These are phyloP conservation scores for Ligdia adustata DNA, from an alignment of 2,888 invertebrate genomes.

Conservation along the genomic window DNA sequence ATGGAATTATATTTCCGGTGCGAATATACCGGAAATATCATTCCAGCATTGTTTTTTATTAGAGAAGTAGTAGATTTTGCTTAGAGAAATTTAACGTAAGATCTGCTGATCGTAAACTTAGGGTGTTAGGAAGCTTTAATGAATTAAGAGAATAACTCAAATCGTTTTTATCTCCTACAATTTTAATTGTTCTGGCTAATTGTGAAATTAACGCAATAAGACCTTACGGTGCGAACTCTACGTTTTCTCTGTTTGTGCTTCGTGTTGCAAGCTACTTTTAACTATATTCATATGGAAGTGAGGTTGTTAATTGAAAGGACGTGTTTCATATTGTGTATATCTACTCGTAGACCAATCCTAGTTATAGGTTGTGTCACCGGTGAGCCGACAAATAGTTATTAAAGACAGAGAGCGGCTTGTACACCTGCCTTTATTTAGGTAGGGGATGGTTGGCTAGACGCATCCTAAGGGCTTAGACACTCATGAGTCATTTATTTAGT, in stretches of 20 bases:
- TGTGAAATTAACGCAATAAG: no score
- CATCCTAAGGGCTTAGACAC: constrained; percentile 4
- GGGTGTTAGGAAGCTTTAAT: no score
- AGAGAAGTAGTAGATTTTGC: no score
- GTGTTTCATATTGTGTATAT: background rate
- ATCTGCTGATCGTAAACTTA: no score
- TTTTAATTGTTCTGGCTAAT: no score
- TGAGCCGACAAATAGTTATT: constrained; percentile 30
- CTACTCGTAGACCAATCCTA: background rate
- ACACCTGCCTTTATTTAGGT: constrained; percentile 33
- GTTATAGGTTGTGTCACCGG: background rate
- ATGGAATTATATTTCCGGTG: constrained; percentile 2
- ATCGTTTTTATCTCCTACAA: no score
- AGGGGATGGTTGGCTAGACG: constrained; percentile 20
- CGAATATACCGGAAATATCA: no score
- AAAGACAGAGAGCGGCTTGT: constrained; percentile 23
- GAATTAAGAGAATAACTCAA: no score
- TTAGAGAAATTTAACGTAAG: no score
- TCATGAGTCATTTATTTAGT: background rate
- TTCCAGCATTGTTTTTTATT: no score
- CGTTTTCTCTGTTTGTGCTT: no score
- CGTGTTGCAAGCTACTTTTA: background rate
- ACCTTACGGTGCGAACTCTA: no score
- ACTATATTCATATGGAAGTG: background rate
- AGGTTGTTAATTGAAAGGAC: background rate